These are phyloP conservation scores for Entomobrya multifasciata DNA, from an alignment of 2,888 invertebrate genomes.

Conservation along the genomic window DNA sequence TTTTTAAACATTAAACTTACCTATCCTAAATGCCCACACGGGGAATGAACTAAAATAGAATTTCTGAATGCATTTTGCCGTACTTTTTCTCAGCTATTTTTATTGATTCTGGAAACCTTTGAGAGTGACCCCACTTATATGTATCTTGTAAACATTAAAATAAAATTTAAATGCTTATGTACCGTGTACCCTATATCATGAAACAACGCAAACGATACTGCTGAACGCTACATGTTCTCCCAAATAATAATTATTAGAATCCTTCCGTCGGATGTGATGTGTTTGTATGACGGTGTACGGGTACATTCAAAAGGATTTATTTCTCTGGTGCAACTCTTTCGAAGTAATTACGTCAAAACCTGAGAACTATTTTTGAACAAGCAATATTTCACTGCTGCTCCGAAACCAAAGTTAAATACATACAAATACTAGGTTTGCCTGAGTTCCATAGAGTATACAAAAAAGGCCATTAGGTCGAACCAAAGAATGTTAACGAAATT, in stretches of 20 bases:
- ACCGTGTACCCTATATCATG: neutral
- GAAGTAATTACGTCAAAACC: constrained; percentile 63
- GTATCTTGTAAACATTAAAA: neutral
- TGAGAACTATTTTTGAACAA: constrained; percentile 56
- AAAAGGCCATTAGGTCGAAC: neutral
- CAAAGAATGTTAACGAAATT: neutral
- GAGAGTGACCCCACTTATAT: constrained; percentile 40
- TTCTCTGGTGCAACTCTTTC: constrained; percentile 60
- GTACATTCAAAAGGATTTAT: constrained; percentile 50
- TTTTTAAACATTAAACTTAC: constrained; percentile 21
- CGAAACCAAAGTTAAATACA: too few relatives aligned
- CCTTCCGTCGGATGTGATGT: neutral
- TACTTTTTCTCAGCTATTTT: constrained; percentile 3
- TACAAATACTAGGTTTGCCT: too few relatives aligned
- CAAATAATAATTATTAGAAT: constrained; percentile 36
- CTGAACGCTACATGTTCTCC: neutral
- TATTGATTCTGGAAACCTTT: constrained; percentile 54
- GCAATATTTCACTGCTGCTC: constrained; percentile 59
- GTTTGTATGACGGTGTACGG: neutral
- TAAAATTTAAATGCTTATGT: neutral
- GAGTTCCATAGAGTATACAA: neutral
- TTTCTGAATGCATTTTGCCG: neutral
- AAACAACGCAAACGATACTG: neutral
- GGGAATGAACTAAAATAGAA: neutral
- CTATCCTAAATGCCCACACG: constrained; percentile 1